A percentile compares a stretch with the other conserved stretches of the same genome.
phyloP scores from a whole-genome alignment of 2,888 invertebrate genomes.

The Pristionchus fissidentatus region DNA sequence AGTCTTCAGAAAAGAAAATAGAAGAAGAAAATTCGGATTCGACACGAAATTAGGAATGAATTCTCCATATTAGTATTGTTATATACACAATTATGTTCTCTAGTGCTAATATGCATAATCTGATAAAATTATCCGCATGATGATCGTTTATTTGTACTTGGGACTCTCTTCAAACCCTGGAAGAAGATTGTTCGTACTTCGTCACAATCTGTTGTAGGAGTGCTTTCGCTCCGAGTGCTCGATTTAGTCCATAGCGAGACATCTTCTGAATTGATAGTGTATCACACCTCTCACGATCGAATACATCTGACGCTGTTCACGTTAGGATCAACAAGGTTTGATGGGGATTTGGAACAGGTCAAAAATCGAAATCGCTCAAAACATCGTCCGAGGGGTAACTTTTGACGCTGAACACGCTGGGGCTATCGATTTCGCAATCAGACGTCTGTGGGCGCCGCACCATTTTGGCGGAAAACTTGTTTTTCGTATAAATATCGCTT shows the following conservation, averaged over 20 bases:
- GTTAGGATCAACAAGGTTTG: too few species aligned
- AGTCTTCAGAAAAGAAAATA: conserved; percentile 34
- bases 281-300: too few species aligned
- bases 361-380: too few species aligned
- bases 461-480: too few species aligned
- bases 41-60: conserved; percentile 99
- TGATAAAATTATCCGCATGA: neutral
- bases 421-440: too few species aligned
- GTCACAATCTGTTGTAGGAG: conserved; percentile 4
- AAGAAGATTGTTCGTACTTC: conserved; percentile 23
- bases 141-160: too few species aligned
- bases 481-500: too few species aligned
- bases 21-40: conserved; percentile 86
- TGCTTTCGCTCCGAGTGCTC: conserved; percentile 3
- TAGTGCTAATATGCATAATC: neutral
- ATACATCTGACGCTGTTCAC: too few species aligned
- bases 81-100: neutral
- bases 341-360: too few species aligned
- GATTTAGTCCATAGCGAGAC: conserved; percentile 20
- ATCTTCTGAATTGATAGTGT: neutral
- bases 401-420: too few species aligned
- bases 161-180: conserved; percentile 26
- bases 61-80: conserved; percentile 85
- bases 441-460: too few species aligned
- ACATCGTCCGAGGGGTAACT: too few species aligned